These are phyloP conservation scores for Holothuria glaberrima DNA, from an alignment of 35 echinoderm and acorn worm genomes.

Conservation along the genomic window DNA sequence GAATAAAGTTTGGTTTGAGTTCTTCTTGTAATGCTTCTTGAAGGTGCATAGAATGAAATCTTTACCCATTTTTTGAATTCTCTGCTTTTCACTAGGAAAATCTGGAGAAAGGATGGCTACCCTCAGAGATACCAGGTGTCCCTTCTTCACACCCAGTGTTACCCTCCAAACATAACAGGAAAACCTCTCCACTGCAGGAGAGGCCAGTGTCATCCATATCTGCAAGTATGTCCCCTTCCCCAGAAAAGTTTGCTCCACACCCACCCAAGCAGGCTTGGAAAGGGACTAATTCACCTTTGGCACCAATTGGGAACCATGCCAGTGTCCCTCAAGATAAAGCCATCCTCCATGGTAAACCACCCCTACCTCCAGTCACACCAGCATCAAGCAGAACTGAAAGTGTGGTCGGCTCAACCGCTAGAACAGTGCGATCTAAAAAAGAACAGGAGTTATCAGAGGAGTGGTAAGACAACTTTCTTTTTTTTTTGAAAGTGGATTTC, in stretches of 20 bases:
- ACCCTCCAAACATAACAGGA: constrained; percentile 40
- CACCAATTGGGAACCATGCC: not conserved
- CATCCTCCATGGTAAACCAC: constrained; percentile 69
- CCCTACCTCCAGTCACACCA: constrained; percentile 80
- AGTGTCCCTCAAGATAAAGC: constrained; percentile 9
- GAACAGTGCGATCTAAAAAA: constrained; percentile 72
- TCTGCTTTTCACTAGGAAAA: not conserved
- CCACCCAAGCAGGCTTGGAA: constrained; percentile 92
- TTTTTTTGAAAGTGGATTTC: not conserved
- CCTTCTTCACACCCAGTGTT: constrained; percentile 68
- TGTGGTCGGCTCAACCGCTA: constrained; percentile 61
- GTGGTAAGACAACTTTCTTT: constrained; percentile 73
- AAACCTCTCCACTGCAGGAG: constrained; percentile 1
- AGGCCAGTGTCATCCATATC: constrained; percentile 55
- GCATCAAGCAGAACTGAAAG: constrained; percentile 46
- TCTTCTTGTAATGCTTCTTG: no score
- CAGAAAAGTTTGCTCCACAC: constrained; percentile 58
- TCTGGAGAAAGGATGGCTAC: constrained; percentile 76
- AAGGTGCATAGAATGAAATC: not conserved
- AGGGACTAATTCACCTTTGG: constrained; percentile 65
- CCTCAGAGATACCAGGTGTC: constrained; percentile 77
- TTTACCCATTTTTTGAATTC: not conserved
- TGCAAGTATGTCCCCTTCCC: constrained; percentile 18
- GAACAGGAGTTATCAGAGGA: constrained; percentile 87
- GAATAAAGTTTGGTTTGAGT: no score